These are phyloP conservation scores for Pseudoatta argentina DNA, from an alignment of 1,140 invertebrate genomes.

Conservation along the genomic window DNA sequence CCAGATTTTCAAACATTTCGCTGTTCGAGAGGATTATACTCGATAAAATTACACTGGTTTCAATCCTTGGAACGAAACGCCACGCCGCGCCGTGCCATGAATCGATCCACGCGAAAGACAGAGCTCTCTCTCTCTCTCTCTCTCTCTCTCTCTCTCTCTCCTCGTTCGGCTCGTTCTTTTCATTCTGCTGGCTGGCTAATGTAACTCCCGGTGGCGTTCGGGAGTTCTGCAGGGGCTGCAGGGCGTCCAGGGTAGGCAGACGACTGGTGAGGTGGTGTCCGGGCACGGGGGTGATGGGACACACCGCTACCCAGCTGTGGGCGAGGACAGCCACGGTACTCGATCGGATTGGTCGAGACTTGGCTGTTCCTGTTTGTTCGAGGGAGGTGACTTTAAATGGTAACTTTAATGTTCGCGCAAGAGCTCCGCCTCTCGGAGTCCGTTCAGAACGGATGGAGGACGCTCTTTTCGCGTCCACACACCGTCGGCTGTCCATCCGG, in stretches of 20 bases:
- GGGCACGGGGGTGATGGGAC: background rate
- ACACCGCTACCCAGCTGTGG: background rate
- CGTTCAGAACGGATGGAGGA: background rate
- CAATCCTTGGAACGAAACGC: slow-evolving; percentile 15
- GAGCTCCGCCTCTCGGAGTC: background rate
- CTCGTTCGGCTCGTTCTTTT: background rate
- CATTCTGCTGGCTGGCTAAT: background rate
- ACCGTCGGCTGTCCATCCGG: background rate
- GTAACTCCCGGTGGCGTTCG: too few relatives aligned
- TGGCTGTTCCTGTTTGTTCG: background rate
- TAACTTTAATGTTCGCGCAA: too few relatives aligned
- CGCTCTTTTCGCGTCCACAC: background rate
- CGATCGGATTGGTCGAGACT: slow-evolving; percentile 36
- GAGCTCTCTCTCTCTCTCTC: background rate
- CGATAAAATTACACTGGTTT: slow-evolving; percentile 18
- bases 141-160: background rate
- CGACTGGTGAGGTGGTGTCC: background rate
- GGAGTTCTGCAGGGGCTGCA: too few relatives aligned
- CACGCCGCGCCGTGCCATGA: background rate
- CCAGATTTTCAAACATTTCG: background rate
- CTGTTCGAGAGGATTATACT: slow-evolving; percentile 6
- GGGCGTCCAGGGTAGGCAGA: too few relatives aligned
- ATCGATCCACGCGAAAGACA: slow-evolving; percentile 50
- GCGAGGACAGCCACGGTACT: background rate
- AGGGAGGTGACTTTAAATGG: background rate